Conservation (phyloP, 2,113 vertebrate species). For the Notarius lentiginosus region DNA sequence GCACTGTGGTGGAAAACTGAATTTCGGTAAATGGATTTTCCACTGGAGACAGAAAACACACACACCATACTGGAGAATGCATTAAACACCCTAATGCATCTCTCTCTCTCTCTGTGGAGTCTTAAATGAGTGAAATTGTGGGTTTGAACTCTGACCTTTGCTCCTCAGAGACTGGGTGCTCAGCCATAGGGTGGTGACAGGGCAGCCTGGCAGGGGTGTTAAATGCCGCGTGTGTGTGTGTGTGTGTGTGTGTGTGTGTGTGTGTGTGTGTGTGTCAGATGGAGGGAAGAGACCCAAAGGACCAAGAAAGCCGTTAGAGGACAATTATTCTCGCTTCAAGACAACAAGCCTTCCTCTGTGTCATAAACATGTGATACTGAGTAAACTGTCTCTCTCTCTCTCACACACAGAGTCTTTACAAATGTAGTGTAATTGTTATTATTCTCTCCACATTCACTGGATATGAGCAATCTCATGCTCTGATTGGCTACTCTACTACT, state of each 20-base stretch:
- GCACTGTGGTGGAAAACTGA: not conserved
- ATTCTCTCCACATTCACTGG: no score
- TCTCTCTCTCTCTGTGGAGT: slow-evolving; percentile 20
- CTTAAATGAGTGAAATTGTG: slow-evolving; percentile 58
- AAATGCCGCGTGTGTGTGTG: slow-evolving; percentile 47
- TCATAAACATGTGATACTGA: not conserved
- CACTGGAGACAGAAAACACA: not conserved
- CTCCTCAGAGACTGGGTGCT: slow-evolving; percentile 54
- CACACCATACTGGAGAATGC: not conserved
- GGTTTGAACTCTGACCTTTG: slow-evolving; percentile 62
- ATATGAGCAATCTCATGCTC: no score
- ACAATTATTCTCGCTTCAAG: slow-evolving; percentile 39
- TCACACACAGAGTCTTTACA: not conserved
- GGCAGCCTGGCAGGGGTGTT: slow-evolving; percentile 46
- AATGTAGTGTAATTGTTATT: not conserved
- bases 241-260: slow-evolving; percentile 45
- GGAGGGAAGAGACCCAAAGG: slow-evolving; percentile 36
- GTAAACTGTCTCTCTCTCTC: slow-evolving; percentile 12
- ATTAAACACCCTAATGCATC: slow-evolving; percentile 13
- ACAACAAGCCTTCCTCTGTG: slow-evolving; percentile 25
- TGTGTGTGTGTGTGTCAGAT: slow-evolving; percentile 31
- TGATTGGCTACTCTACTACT: no score
- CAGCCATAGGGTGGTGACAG: slow-evolving; percentile 69
- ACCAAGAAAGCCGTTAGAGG: slow-evolving; percentile 24
- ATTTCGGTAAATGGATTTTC: not conserved